Evolutionary conservation across 2,113 vertebrate genomes (phyloP).

Genomic region (Hystrix brachyura): DNA sequence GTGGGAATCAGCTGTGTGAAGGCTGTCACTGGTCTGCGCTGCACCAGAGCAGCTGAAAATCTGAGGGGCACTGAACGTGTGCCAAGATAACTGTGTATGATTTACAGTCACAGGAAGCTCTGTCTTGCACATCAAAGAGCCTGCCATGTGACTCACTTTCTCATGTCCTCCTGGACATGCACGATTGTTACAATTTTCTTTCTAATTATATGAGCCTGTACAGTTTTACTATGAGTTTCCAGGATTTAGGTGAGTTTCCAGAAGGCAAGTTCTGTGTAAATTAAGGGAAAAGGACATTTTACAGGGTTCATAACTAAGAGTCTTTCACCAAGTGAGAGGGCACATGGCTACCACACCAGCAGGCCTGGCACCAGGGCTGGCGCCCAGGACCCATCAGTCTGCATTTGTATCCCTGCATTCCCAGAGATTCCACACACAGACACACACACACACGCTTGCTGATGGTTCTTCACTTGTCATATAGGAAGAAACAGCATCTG

Average conservation of each 20-base stretch:
- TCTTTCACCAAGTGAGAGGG: constrained; percentile 2
- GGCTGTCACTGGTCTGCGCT: neutral
- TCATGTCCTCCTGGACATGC: neutral
- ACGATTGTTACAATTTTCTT: neutral
- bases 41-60: neutral
- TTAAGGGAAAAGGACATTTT: neutral
- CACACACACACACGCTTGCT: neutral
- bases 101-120: neutral
- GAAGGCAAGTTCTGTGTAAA: neutral
- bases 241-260: neutral
- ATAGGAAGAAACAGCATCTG: neutral
- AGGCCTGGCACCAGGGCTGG: neutral
- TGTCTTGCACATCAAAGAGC: neutral
- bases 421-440: neutral
- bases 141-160: neutral
- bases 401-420: neutral
- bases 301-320: neutral
- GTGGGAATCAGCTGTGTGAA: neutral
- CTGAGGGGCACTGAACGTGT: neutral
- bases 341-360: neutral
- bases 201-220: neutral
- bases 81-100: neutral
- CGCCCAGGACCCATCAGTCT: neutral
- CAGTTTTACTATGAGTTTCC: neutral
- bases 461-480: neutral